Conservation (phyloP, 53 echinoderm and acorn worm genomes). For the Patiria pectinifera region DNA sequence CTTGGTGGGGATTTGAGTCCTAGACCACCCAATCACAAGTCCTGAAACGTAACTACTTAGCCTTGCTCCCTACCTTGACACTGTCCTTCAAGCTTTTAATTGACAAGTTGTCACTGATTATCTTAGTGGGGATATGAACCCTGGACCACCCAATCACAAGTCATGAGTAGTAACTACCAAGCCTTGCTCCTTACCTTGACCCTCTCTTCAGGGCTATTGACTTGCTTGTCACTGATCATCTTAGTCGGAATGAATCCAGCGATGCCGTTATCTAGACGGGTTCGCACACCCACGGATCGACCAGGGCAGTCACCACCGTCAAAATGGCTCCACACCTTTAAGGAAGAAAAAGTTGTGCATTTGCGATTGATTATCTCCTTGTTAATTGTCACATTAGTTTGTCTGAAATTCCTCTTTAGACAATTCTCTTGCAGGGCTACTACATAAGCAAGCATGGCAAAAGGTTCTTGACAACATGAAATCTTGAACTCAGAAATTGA, state of each 20-base stretch:
- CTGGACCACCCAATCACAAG: not conserved
- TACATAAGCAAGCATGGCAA: no score
- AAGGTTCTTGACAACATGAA: no score
- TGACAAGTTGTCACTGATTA: no score
- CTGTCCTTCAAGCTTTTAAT: slow-evolving; percentile 77
- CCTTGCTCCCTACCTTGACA: slow-evolving; percentile 76
- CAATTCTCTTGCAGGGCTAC: no score
- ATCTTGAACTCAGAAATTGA: no score
- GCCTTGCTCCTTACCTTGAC: slow-evolving; percentile 76
- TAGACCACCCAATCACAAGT: no score
- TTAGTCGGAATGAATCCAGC: slow-evolving; percentile 97
- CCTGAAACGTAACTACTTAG: not conserved
- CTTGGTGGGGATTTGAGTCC: slow-evolving; percentile 79
- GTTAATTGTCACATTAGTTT: no score
- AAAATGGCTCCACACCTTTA: slow-evolving; percentile 99
- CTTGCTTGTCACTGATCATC: slow-evolving; percentile 92
- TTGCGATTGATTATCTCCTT: no score
- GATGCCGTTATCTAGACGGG: slow-evolving; percentile 89
- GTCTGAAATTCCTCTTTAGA: no score
- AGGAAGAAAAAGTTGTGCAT: not conserved
- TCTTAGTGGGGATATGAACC: not conserved
- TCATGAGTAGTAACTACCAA: not conserved
- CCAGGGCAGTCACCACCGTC: slow-evolving; percentile 95
- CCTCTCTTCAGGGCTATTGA: slow-evolving; percentile 94
- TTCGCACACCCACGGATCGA: slow-evolving; percentile 92